A percentile compares a stretch with the other conserved stretches of the same genome.
phyloP scores from a whole-genome alignment of 2,797 vertebrate species.

The Xiphorhynchus erythropygius region DNA sequence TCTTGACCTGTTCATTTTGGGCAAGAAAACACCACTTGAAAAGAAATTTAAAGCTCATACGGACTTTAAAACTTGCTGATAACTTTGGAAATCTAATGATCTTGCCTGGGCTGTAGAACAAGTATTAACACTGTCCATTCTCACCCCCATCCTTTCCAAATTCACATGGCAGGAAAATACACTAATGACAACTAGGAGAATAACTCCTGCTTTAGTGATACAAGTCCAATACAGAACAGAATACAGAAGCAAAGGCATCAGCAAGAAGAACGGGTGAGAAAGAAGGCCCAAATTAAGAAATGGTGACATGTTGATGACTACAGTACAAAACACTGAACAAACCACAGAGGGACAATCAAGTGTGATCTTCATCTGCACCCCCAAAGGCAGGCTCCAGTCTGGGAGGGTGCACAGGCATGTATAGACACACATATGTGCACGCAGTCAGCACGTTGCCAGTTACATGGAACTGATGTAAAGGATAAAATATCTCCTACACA shows the following conservation, averaged over 20 bases:
- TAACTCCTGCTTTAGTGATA: not conserved
- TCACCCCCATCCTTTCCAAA: not conserved
- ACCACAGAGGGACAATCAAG: not conserved
- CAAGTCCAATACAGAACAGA: not conserved
- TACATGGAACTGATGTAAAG: not conserved
- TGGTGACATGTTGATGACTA: not conserved
- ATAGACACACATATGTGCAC: accelerated
- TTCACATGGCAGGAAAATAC: not conserved
- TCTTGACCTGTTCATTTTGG: not conserved
- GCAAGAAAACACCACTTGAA: not conserved
- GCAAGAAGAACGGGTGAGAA: not conserved
- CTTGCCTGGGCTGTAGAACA: not conserved
- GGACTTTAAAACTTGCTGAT: not conserved
- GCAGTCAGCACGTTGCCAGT: not conserved
- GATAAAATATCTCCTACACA: not conserved
- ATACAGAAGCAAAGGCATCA: not conserved
- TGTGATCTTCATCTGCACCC: accelerated
- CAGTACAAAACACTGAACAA: not conserved
- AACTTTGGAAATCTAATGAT: not conserved
- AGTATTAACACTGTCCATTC: not conserved
- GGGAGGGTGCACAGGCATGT: accelerated
- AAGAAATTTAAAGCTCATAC: not conserved
- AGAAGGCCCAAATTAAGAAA: not conserved
- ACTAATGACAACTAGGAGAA: not conserved
- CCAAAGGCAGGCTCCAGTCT: not conserved